Evolutionary conservation across 2,797 vertebrate genomes (phyloP).

Genomic region (Valencia hispanica): DNA sequence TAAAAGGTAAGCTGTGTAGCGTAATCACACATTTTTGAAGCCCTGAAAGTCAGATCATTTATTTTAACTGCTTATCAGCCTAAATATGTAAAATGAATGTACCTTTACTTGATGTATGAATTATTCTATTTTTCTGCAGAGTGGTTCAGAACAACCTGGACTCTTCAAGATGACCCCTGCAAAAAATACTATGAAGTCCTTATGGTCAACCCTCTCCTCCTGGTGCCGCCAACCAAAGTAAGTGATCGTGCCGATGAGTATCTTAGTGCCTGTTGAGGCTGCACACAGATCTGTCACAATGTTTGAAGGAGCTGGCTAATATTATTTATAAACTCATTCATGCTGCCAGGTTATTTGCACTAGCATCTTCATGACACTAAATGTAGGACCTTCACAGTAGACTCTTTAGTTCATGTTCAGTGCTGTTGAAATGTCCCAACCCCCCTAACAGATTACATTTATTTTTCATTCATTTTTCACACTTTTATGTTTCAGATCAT

Average conservation of each 20-base stretch:
- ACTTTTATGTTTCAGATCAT: not conserved
- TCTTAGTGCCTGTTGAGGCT: not conserved
- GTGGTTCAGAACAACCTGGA: slow-evolving; percentile 78
- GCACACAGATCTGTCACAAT: not conserved
- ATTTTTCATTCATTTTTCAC: not conserved
- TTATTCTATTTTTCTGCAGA: slow-evolving; percentile 61
- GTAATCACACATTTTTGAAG: not conserved
- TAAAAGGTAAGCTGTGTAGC: slow-evolving; percentile 79
- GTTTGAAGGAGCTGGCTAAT: not conserved
- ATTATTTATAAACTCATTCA: not conserved
- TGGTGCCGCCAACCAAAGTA: slow-evolving; percentile 82
- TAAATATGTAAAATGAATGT: not conserved
- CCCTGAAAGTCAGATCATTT: not conserved
- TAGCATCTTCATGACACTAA: not conserved
- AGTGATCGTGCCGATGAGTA: not conserved
- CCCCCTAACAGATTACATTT: not conserved
- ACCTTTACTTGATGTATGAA: not conserved
- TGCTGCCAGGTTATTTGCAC: not conserved
- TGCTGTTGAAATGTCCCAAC: not conserved
- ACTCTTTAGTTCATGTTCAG: not conserved
- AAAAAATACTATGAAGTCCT: slow-evolving; percentile 78
- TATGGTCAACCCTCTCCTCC: slow-evolving; percentile 77
- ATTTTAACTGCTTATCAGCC: not conserved
- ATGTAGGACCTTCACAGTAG: not conserved
- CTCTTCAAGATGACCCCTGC: slow-evolving; percentile 83